Evolutionary conservation across 92 coral and sea anemone species (phyloP).

Genomic region (Plumapathes pennacea): DNA sequence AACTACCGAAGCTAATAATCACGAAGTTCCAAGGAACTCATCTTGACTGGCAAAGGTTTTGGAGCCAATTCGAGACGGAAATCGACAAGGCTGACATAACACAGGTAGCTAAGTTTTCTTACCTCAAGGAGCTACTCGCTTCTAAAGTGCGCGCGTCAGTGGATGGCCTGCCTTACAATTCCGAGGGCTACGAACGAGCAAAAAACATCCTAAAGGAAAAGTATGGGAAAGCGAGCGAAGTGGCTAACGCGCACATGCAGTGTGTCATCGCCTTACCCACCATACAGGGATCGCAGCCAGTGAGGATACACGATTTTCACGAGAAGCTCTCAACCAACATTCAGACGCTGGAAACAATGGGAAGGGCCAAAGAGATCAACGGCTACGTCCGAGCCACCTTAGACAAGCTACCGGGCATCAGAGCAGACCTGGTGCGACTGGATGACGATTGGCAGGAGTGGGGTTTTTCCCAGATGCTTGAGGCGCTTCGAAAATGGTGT

Average conservation of each 20-base stretch:
- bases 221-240: slow-evolving; percentile 54
- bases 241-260: slow-evolving; percentile 44
- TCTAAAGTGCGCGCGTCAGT: slow-evolving; percentile 30
- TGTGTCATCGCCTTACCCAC: slow-evolving; percentile 29
- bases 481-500: slow-evolving; percentile 57
- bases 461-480: slow-evolving; percentile 34
- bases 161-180: slow-evolving; percentile 35
- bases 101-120: slow-evolving; percentile 34
- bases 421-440: slow-evolving; percentile 37
- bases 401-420: slow-evolving; percentile 41
- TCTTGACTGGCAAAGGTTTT: slow-evolving; percentile 41
- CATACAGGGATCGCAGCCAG: slow-evolving; percentile 38
- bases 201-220: slow-evolving; percentile 36
- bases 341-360: slow-evolving; percentile 54
- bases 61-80: slow-evolving; percentile 43
- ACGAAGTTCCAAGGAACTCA: slow-evolving; percentile 42
- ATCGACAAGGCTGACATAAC: slow-evolving; percentile 17
- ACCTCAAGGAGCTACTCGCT: slow-evolving; percentile 23
- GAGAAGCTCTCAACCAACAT: slow-evolving; percentile 26
- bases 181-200: slow-evolving; percentile 46
- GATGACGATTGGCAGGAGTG: slow-evolving; percentile 60
- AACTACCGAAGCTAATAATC: slow-evolving; percentile 29
- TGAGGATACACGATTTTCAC: slow-evolving; percentile 30
- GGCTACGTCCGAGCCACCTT: slow-evolving; percentile 9
- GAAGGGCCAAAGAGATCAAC: slow-evolving; percentile 17